Evolutionary conservation across 2,113 vertebrate genomes (phyloP), one percentile per base, ranked within the genome.

Genomic region (Lutjanus erythropterus): DNA sequence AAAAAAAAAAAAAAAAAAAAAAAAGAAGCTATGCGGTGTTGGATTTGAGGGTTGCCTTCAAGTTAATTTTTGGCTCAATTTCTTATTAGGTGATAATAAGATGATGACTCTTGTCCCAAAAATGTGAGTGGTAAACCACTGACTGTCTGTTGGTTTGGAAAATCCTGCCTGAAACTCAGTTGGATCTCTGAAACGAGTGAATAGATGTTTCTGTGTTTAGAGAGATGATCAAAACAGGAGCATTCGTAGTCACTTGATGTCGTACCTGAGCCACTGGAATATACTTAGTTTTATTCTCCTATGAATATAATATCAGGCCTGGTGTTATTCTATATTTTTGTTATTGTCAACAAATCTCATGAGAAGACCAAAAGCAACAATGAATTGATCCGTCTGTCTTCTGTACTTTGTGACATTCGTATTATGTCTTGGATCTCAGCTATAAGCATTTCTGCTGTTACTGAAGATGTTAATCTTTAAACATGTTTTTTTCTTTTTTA

Each of bases 61-160:
- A 81, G 49, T 89, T 73, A 56, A 90, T 89, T 89, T 93, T 81
- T 93, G 92, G 93, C 89, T 83, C 65, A 56, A 49, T 74, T 88
- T 92, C 89, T 92, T 94, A 94, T 94, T 93, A 95, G 89, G 93
- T 94, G 94, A 94, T 94, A 95, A 94, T 94, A 89, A 88, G 80
- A 93, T 73, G 84, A 92, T 92, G 91, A 93, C 85, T 87, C 87
- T 78, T 71, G 64, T 84, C 50, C 66, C n/a, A 86, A 86, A 92
- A 89, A 94, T 93, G 89, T 67, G 50, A 73, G 88, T 29, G 86
- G 89, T 93, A 75, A 84, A 88, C 91, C 88, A 81, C 73, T 15
- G 53, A 71, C 78, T 93, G 81, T 93, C 86, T 91, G 67, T 61
- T 71, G 80, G 75, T 80, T 76, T 81, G 80, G 69, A 86, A 88